Percentiles rank a stretch among this genome's conserved stretches.
These are phyloP conservation scores for Stenchaetothrips biformis DNA, from an alignment of 2,888 invertebrate species.

Conservation along the genomic window DNA sequence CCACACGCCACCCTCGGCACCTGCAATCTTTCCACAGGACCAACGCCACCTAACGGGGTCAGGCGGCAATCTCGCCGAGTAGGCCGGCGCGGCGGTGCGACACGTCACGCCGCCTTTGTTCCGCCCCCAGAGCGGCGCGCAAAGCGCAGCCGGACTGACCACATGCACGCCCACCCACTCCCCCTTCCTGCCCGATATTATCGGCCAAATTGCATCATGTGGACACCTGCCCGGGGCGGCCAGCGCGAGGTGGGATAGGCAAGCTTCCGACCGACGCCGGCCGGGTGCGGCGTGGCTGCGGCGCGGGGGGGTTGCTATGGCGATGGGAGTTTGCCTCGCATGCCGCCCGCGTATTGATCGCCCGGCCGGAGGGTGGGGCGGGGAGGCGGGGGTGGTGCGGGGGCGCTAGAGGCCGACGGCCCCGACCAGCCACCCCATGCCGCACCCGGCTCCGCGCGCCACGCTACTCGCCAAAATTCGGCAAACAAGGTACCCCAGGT, in stretches of 20 bases:
- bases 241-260: background rate
- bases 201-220: background rate
- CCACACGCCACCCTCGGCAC: background rate
- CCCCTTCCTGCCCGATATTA: background rate
- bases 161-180: background rate
- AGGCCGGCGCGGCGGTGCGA: too few relatives aligned
- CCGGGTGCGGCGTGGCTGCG: background rate
- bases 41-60: too few relatives aligned
- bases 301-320: conserved; percentile 47
- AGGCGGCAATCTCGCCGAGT: too few relatives aligned
- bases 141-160: background rate
- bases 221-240: conserved; percentile 3
- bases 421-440: background rate
- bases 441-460: background rate
- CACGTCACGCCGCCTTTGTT: too few relatives aligned
- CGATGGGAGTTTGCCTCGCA: conserved; percentile 42
- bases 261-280: background rate
- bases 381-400: conserved; percentile 36
- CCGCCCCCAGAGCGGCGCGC: too few relatives aligned
- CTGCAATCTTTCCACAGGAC: background rate
- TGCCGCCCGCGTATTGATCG: conserved; percentile 43
- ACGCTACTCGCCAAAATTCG: too few relatives aligned
- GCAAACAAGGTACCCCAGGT: too few relatives aligned
- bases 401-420: conserved; percentile 12
- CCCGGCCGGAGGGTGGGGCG: conserved; percentile 42